Conservation (phyloP, 1,140 invertebrate species). For the Trialeurodes vaporariorum region DNA sequence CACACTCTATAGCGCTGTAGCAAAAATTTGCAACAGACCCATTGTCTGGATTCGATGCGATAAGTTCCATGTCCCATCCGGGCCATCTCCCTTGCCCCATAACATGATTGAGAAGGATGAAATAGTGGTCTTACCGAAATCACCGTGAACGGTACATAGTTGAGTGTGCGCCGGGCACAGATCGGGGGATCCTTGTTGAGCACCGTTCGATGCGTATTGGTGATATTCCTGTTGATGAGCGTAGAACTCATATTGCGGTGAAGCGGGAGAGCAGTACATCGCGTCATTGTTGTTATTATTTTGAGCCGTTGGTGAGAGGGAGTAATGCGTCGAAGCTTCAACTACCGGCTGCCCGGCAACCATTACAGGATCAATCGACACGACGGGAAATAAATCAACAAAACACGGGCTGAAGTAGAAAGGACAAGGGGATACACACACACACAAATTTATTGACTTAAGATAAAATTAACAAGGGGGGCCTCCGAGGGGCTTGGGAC, state of each 20-base stretch:
- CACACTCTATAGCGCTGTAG: too few relatives aligned
- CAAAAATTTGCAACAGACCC: too few relatives aligned
- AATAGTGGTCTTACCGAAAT: slow-evolving; percentile 24
- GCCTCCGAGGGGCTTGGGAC: too few relatives aligned
- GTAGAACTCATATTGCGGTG: slow-evolving; percentile 16
- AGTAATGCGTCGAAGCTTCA: neutral
- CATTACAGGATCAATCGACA: slow-evolving; percentile 17
- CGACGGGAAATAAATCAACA: too few relatives aligned
- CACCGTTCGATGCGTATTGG: slow-evolving; percentile 5
- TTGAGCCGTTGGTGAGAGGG: neutral
- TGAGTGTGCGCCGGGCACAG: slow-evolving; percentile 18
- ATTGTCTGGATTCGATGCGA: too few relatives aligned
- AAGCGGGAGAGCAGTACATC: slow-evolving; percentile 12
- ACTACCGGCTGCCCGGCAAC: slow-evolving; percentile 19
- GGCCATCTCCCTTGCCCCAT: too few relatives aligned
- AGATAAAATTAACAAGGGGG: too few relatives aligned
- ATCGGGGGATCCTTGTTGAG: slow-evolving; percentile 16
- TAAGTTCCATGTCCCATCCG: too few relatives aligned
- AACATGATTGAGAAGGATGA: too few relatives aligned
- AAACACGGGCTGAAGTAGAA: too few relatives aligned
- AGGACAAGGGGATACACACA: too few relatives aligned
- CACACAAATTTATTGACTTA: too few relatives aligned
- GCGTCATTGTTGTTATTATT: slow-evolving; percentile 15
- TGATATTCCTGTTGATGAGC: slow-evolving; percentile 15
- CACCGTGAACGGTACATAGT: slow-evolving; percentile 18